Evolutionary conservation across 2,888 invertebrate genomes (phyloP), one percentile per base, ranked within the genome.

Genomic region (Pomacea canaliculata): DNA sequence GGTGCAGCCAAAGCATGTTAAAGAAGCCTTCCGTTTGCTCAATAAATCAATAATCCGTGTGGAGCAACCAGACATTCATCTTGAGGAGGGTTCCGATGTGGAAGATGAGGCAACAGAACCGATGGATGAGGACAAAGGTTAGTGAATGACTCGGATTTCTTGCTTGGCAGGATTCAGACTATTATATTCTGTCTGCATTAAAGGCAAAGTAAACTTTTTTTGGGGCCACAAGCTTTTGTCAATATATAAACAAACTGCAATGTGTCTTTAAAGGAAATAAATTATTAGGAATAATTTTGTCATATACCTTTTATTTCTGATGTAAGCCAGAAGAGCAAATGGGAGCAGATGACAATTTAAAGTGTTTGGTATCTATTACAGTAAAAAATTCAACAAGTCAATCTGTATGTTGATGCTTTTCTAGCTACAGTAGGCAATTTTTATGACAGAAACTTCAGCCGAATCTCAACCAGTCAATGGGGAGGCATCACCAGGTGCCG

Each of bases 41-140:
- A 98, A 97, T 91, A 98, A 98, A 88, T 98, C 98, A 0, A 98
- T 99, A 81, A 97, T 99, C 83, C 94, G 98, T 63, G 98, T 99
- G 27, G 99, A 99, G 87, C 98, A 98, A 87, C 98, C 99, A 0
- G 99, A 99, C 89, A 96, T 99, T 73, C 95, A 97, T 89, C 92
- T 99, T 80, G 96, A 96, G 73, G 96, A 96, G 78, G 96, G 96
- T 62, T 83, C 82, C 9, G 83, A 84, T 49, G 81, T 82, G 18
- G 78, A 79, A 16, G 73, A 81, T 19, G 80, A 48, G 5, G n/a
- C 49, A 18, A 72, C 81, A 48, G 83, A 84, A 49, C 78, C 81
- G 23, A 86, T 87, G 86, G 87, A 86, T 68, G 83, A 83, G 9
- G 85, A 86, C 69, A 85, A 84, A 46, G 68, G 68, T 68, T 27